Evolutionary conservation across 1,140 invertebrate species (phyloP).

Genomic region (Zaprionus camerounensis): DNA sequence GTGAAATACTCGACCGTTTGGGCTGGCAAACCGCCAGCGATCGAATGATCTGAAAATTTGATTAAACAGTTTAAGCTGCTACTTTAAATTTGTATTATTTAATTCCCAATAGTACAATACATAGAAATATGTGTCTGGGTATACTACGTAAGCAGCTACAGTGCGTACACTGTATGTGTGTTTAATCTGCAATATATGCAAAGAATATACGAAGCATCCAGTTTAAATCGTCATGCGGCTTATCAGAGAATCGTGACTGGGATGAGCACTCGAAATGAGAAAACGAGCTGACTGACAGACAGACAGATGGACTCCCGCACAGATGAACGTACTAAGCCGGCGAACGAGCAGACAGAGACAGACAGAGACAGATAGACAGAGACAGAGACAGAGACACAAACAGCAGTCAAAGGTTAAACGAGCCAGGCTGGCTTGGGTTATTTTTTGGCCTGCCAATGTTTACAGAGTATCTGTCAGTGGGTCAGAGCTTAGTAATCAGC

Average conservation of each 20-base stretch:
- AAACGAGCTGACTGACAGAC: conserved; percentile 12
- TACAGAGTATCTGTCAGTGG: conserved; percentile 23
- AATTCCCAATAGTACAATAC: background rate
- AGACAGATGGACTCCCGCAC: conserved; percentile 16
- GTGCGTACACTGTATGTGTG: conserved; percentile 6
- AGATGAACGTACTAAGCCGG: background rate
- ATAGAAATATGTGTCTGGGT: conserved; percentile 4
- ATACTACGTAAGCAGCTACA: conserved; percentile 20
- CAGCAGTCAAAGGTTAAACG: background rate
- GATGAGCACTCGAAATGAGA: conserved; percentile 6
- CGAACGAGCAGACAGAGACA: conserved; percentile 11
- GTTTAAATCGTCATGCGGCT: conserved; percentile 41
- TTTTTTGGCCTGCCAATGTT: background rate
- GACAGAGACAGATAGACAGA: background rate
- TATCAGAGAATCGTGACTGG: conserved; percentile 41
- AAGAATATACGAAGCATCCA: conserved; percentile 38
- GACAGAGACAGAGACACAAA: conserved; percentile 6
- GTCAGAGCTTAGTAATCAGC: conserved; percentile 49
- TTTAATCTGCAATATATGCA: conserved; percentile 29
- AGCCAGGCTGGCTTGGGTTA: background rate
- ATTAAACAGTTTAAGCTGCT: conserved; percentile 44
- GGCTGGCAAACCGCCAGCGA: conserved; percentile 30
- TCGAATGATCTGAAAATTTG: conserved; percentile 44
- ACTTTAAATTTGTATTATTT: conserved; percentile 36
- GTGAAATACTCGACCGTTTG: conserved; percentile 8